Conservation (phyloP, 2,888 invertebrate genomes). For the Epinotia ramella region DNA sequence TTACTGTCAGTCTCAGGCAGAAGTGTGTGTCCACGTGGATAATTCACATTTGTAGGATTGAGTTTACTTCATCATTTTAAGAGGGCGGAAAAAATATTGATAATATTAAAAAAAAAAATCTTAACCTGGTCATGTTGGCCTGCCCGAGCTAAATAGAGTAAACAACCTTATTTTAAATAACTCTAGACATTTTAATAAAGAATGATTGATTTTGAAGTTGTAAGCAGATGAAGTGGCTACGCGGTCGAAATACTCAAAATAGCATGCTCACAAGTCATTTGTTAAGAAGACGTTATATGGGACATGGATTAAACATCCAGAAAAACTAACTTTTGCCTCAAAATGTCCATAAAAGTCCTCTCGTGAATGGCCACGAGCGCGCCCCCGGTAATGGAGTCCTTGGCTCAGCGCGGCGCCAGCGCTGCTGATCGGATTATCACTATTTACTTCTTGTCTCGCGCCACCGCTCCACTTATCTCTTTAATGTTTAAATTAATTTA, state of each 20-base stretch:
- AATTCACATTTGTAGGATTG: background rate
- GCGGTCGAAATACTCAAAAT: background rate
- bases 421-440: slow-evolving; percentile 70
- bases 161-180: background rate
- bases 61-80: background rate
- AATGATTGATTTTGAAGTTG: no score
- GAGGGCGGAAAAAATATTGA: background rate
- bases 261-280: background rate
- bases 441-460: slow-evolving; percentile 70
- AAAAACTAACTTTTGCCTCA: background rate
- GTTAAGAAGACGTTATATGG: background rate
- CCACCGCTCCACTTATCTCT: slow-evolving; percentile 67
- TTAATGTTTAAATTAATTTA: slow-evolving; percentile 82
- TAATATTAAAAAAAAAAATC: background rate
- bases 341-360: background rate
- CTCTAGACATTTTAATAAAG: no score
- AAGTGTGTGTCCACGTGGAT: slow-evolving; percentile 43
- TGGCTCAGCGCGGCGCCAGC: slow-evolving; percentile 49
- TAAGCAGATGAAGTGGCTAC: background rate
- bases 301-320: background rate
- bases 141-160: background rate
- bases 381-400: slow-evolving; percentile 19
- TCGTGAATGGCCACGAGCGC: background rate
- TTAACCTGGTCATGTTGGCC: background rate
- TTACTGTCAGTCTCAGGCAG: slow-evolving; percentile 41